A percentile compares a stretch with the other conserved stretches of the same genome.
These are phyloP conservation scores for Plectrocnemia conspersa DNA, from an alignment of 1,140 invertebrate species.

Conservation along the genomic window DNA sequence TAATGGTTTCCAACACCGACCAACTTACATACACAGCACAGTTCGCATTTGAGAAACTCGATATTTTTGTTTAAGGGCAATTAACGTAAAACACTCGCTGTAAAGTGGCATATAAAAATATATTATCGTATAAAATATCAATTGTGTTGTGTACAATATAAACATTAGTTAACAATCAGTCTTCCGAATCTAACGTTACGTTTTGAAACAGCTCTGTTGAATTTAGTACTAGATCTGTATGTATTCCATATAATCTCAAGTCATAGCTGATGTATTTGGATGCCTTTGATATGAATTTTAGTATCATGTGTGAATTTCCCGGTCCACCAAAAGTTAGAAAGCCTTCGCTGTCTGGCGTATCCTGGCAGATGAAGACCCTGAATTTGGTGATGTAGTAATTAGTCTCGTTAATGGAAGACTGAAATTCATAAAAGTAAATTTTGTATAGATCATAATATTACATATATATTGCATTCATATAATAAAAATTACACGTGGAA, in stretches of 20 bases:
- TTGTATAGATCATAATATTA: not conserved
- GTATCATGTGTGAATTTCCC: not conserved
- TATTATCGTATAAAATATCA: too few species aligned
- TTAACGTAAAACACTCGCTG: too few species aligned
- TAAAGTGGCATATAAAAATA: too few species aligned
- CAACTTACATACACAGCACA: too few species aligned
- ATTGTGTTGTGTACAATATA: too few species aligned
- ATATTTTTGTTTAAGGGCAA: constrained; percentile 14
- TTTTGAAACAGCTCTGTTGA: constrained; percentile 5
- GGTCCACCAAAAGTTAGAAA: constrained; percentile 39
- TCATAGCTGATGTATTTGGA: constrained; percentile 22
- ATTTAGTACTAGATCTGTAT: constrained; percentile 5
- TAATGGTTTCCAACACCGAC: too few species aligned
- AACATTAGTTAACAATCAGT: too few species aligned
- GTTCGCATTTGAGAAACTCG: not conserved
- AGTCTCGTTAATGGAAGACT: constrained; percentile 1
- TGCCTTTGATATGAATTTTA: constrained; percentile 13
- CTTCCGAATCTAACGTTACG: too few species aligned
- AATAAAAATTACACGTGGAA: constrained; percentile 33
- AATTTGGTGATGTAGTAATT: constrained; percentile 39
- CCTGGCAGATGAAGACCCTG: constrained; percentile 37
- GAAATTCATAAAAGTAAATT: constrained; percentile 12
- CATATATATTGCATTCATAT: not conserved
- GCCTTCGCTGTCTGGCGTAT: constrained; percentile 34
- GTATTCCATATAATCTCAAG: constrained; percentile 17